These are phyloP conservation scores for Phortica okadai DNA, from an alignment of 2,888 invertebrate species.

Conservation along the genomic window DNA sequence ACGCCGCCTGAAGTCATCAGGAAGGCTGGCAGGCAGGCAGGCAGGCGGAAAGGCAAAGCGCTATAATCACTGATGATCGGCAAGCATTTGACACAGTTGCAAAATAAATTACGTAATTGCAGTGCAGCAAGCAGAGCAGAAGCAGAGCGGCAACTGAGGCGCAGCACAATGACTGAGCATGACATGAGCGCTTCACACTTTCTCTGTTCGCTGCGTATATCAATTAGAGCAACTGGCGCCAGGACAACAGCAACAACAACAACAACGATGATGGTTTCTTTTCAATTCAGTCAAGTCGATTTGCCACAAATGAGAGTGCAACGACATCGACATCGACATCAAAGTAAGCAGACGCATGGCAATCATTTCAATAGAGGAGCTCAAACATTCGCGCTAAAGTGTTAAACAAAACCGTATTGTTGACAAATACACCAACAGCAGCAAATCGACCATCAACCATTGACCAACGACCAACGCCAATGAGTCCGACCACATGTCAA, in stretches of 20 bases:
- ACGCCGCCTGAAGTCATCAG: too few relatives aligned
- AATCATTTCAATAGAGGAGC: neutral
- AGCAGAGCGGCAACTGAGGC: neutral
- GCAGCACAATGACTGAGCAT: too few relatives aligned
- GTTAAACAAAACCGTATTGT: too few relatives aligned
- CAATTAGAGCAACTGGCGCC: constrained; percentile 6
- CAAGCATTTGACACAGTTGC: constrained; percentile 70
- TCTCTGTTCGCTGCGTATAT: neutral
- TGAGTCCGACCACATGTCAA: too few relatives aligned
- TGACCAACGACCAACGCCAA: too few relatives aligned
- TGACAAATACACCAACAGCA: too few relatives aligned
- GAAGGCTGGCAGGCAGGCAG: too few relatives aligned
- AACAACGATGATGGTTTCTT: neutral
- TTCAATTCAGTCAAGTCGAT: neutral
- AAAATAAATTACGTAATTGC: constrained; percentile 72
- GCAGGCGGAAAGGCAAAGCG: neutral
- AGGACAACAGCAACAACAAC: neutral
- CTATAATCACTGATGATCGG: constrained; percentile 39
- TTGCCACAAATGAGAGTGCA: neutral
- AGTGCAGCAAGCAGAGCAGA: constrained; percentile 34
- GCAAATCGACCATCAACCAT: too few relatives aligned
- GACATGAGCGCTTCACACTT: neutral
- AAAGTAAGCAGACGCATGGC: neutral
- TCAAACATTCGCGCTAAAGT: too few relatives aligned
- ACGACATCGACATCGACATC: neutral